These are phyloP conservation scores for Holacanthus passer DNA, from an alignment of 2,113 vertebrate genomes.

Conservation along the genomic window DNA sequence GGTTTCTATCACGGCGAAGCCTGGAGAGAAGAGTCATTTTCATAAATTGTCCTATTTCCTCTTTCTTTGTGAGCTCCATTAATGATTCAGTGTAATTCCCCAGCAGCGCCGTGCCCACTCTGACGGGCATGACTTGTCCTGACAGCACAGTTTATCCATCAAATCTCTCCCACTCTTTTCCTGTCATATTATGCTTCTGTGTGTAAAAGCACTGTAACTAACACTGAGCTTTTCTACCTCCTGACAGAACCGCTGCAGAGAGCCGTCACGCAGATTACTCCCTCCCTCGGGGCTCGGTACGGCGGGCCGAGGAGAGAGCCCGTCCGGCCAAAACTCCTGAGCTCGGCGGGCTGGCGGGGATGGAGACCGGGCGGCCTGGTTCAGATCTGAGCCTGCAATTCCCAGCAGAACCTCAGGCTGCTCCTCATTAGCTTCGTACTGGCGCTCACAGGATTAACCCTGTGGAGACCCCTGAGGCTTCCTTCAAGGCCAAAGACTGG, in stretches of 20 bases:
- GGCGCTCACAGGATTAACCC: constrained; percentile 65
- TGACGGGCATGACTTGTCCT: constrained; percentile 4
- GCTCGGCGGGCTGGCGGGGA: constrained; percentile 28
- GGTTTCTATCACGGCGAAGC: constrained; percentile 66
- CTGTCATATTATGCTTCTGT: constrained; percentile 20
- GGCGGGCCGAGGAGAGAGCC: constrained; percentile 8
- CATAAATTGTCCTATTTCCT: constrained; percentile 68
- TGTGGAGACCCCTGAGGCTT: constrained; percentile 52
- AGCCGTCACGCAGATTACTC: constrained; percentile 9
- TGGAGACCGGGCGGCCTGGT: constrained; percentile 39
- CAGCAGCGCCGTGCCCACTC: constrained; percentile 29
- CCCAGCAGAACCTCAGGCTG: constrained; percentile 68
- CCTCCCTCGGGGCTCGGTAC: neutral
- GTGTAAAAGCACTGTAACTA: constrained; percentile 10
- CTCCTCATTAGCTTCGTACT: constrained; percentile 70
- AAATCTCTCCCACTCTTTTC: constrained; percentile 4
- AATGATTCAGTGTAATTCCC: constrained; percentile 62
- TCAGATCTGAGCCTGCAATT: constrained; percentile 57
- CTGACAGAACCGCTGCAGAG: constrained; percentile 11
- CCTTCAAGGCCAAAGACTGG: constrained; percentile 57
- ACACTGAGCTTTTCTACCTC: constrained; percentile 12
- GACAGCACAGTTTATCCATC: constrained; percentile 36
- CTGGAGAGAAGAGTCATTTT: constrained; percentile 59
- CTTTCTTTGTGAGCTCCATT: constrained; percentile 46
- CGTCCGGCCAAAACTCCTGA: constrained; percentile 44